Evolutionary conservation across 1,140 invertebrate species (phyloP), one percentile per base, ranked within the genome.

Genomic region (Anoplophora glabripennis): DNA sequence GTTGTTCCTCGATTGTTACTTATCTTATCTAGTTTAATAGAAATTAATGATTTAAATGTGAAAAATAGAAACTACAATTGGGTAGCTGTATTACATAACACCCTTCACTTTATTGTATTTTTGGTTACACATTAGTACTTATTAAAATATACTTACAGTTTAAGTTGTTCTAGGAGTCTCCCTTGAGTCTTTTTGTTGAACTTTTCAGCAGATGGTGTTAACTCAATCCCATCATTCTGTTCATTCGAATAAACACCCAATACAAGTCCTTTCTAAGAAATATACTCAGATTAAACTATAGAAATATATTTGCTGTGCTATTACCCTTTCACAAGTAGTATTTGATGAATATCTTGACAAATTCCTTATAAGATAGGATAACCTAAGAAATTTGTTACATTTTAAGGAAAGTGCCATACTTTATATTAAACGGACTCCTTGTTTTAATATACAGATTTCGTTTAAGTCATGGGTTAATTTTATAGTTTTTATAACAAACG

Each of bases 161-260:
- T 66, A 37, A 84, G 75, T 44, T 74, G 70, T 62, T 79, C 67
- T 35, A 75, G 60, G 42, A 85, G 65, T 67, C 80, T 79, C 60
- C 80, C 81, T 49, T 76, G 67, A 40, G 75, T 71, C 28, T 66
- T 65, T 53, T 79, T 69, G 70, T 83, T 78, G 64, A 80, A 82
- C 53, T 75, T 74, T 62, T 75, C 67, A 52, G 82, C 80, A 53
- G 79, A 67, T 38, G 76, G 70, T 37, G 83, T 83, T 34, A 86
- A 68, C 18, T 70, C 72, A 37, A 79, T 34, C 34, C 65, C 73
- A 53, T 77, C 71, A 58, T 78, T 74, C 55, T 77, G 75, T 52
- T 79, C 75, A 56, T 76, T 67, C 44, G 74, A 72, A 63, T 84
- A 84, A 28, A 81, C 75, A 57, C 84, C 84, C 40, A 86, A 72